A percentile compares a stretch with the other conserved stretches of the same genome.
phyloP scores from a whole-genome alignment of 2,888 invertebrate genomes.

The Lasioglossum pauxillum region DNA sequence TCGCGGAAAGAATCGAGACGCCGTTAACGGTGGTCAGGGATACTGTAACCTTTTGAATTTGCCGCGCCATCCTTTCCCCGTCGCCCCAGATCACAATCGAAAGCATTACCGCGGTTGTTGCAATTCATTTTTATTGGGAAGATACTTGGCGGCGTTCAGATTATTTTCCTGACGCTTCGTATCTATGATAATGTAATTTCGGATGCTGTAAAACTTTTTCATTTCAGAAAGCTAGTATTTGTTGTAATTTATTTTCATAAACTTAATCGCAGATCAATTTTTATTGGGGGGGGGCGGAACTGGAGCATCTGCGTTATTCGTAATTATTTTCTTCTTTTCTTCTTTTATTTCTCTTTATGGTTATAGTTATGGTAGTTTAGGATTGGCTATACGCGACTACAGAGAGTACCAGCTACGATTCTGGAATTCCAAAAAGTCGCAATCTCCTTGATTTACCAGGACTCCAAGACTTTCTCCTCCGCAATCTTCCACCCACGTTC shows the following conservation, averaged over 20 bases:
- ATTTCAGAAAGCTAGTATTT: too few species aligned
- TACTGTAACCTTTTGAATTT: conserved; percentile 50
- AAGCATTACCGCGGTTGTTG: background rate
- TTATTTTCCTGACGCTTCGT: background rate
- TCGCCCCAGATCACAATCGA: background rate
- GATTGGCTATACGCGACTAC: background rate
- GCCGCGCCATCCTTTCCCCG: conserved; percentile 34
- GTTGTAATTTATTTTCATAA: background rate
- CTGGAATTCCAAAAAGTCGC: background rate
- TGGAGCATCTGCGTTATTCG: background rate
- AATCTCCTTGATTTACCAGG: background rate
- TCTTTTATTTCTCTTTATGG: background rate
- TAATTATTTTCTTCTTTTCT: background rate
- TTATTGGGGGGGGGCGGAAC: background rate
- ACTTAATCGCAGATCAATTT: background rate
- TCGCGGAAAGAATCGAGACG: conserved; percentile 48
- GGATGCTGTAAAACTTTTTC: too few species aligned
- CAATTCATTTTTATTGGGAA: background rate
- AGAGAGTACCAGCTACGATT: background rate
- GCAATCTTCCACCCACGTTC: conserved; percentile 35
- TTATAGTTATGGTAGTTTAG: background rate
- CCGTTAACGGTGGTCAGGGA: conserved; percentile 57
- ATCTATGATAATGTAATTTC: too few species aligned
- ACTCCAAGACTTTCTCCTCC: conserved; percentile 33
- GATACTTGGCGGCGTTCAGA: background rate